These are phyloP conservation scores for Arctopsyche grandis DNA, from an alignment of 1,140 invertebrate genomes.

Conservation along the genomic window DNA sequence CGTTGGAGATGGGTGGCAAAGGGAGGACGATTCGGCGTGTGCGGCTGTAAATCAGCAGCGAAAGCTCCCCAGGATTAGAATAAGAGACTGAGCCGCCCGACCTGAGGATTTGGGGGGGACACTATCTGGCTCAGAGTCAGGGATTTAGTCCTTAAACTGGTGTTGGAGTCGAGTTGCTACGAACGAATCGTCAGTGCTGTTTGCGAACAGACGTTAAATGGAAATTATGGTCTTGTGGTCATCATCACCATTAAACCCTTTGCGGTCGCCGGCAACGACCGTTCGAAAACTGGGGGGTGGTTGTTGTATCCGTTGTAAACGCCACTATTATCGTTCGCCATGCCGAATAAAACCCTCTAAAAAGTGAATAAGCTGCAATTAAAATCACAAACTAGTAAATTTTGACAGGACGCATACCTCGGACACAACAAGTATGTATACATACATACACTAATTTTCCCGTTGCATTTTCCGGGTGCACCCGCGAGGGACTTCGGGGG, in stretches of 20 bases:
- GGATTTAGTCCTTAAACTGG: slow-evolving; percentile 60
- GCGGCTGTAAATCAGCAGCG: slow-evolving; percentile 66
- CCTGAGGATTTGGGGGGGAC: slow-evolving; percentile 58
- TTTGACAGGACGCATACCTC: too few species aligned
- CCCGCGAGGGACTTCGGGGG: not conserved
- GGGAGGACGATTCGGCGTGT: slow-evolving; percentile 53
- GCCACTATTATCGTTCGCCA: not conserved
- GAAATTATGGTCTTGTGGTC: slow-evolving; percentile 18
- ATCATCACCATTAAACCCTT: not conserved
- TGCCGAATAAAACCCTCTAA: not conserved
- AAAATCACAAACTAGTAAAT: too few species aligned
- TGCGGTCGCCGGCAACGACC: not conserved
- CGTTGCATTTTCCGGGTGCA: slow-evolving; percentile 31
- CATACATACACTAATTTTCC: slow-evolving; percentile 36
- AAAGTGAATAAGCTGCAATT: too few species aligned
- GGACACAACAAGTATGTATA: slow-evolving; percentile 24
- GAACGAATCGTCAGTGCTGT: not conserved
- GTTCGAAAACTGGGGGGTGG: not conserved
- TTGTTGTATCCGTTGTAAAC: not conserved
- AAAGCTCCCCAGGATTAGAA: slow-evolving; percentile 67
- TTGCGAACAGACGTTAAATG: slow-evolving; percentile 13
- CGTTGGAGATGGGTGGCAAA: not conserved
- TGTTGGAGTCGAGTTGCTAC: slow-evolving; percentile 50
- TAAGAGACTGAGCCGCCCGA: slow-evolving; percentile 66
- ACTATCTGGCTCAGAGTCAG: slow-evolving; percentile 42